Conservation (phyloP, 2,113 vertebrate species). For the Chamaea fasciata region DNA sequence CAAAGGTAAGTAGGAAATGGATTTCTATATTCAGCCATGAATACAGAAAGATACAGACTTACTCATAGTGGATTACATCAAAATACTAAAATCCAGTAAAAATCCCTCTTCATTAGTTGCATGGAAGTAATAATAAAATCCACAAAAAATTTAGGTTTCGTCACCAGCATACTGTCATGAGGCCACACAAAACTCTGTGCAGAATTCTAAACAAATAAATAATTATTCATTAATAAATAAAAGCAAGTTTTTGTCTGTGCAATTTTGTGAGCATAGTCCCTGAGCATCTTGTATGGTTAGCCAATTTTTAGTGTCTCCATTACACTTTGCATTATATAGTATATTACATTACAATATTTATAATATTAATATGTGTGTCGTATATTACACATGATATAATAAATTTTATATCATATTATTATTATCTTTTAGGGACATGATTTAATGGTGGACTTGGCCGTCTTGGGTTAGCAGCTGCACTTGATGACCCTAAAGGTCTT, state of each 20-base stretch:
- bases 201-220: not conserved
- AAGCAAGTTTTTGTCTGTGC: not conserved
- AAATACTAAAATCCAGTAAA: not conserved
- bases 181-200: not conserved
- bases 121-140: not conserved
- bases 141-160: not conserved
- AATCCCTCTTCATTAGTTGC: not conserved
- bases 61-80: not conserved
- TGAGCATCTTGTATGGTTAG: not conserved
- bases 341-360: not conserved
- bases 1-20: not conserved
- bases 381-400: too few species aligned
- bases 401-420: not conserved
- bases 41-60: not conserved
- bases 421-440: not conserved
- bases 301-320: not conserved
- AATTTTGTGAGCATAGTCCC: not conserved
- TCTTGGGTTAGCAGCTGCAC: not conserved
- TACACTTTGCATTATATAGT: not conserved
- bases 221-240: not conserved
- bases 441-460: not conserved
- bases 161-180: not conserved
- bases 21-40: not conserved
- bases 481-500: not conserved
- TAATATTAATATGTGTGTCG: not conserved